Percentiles rank a stretch among this genome's conserved stretches.
phyloP scores from a whole-genome alignment of 2,797 vertebrate species.

The Takifugu rubripes region DNA sequence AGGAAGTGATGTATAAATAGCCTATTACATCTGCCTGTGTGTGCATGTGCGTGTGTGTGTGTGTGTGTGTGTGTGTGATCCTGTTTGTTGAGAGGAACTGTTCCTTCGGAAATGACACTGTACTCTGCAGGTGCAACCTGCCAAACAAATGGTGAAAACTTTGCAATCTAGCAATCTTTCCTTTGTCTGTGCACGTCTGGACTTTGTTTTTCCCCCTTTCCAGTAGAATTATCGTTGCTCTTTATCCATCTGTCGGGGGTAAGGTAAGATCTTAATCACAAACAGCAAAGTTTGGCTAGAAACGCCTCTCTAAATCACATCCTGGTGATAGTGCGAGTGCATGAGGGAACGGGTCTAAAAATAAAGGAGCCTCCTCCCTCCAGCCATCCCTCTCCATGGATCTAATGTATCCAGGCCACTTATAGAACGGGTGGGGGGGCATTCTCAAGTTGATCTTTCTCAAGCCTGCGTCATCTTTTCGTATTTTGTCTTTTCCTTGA shows the following conservation, averaged over 20 bases:
- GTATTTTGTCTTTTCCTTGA: too few relatives aligned
- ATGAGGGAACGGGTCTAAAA: conserved; percentile 51
- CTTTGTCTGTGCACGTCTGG: neutral
- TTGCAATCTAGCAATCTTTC: conserved; percentile 3
- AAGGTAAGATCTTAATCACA: conserved; percentile 1
- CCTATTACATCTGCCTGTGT: conserved; percentile 54
- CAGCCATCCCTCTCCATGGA: conserved; percentile 20
- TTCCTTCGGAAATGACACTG: conserved; percentile 55
- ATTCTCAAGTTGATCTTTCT: neutral
- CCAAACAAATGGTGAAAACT: conserved; percentile 18
- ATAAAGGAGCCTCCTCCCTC: conserved; percentile 49
- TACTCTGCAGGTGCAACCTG: conserved; percentile 41
- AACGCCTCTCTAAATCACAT: conserved; percentile 44
- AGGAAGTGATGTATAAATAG: conserved; percentile 83
- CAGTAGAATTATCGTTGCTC: neutral
- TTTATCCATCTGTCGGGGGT: neutral
- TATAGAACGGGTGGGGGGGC: conserved; percentile 22
- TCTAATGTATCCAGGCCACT: conserved; percentile 45
- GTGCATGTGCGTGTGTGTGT: conserved; percentile 27
- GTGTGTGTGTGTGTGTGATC: conserved; percentile 28
- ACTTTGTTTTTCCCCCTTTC: neutral
- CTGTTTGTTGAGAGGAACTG: conserved; percentile 58
- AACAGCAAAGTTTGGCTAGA: conserved; percentile 30
- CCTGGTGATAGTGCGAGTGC: conserved; percentile 37
- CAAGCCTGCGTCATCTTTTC: conserved; percentile 3